Evolutionary conservation across 2,888 invertebrate genomes (phyloP), one percentile per base, ranked within the genome.

Genomic region (Aelia acuminata): DNA sequence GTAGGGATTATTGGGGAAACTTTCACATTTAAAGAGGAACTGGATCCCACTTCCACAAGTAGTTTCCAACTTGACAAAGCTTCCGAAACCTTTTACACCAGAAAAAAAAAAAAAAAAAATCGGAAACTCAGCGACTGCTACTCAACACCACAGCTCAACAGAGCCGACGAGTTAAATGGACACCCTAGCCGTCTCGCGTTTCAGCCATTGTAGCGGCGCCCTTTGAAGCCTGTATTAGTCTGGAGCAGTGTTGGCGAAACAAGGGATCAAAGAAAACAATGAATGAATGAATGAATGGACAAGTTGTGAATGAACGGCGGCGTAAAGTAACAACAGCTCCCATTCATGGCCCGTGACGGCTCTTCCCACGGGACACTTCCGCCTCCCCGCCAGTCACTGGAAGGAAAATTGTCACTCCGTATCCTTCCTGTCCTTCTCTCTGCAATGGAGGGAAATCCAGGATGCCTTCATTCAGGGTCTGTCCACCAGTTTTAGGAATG

Each of bases 331-430:
- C 80, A 43, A 80, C 43, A 15, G 80, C n/a, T 80, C 80, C 80
- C 80, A 80, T 80, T 80, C 80, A 80, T 43, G 0, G 43, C n/a
- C 80, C 80, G 80, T 80, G 80, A 80, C 80, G 43, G 80, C 80
- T 47, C 80, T 80, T 80, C 80, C 80, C 80, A 80, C 80, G 80
- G 43, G 80, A 13, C 80, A 80, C 80, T 80, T 80, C 80, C 80
- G 13, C 35, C 39, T 75, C 75, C 8, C 10, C 20, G 20, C 2
- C 80, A 43, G 80, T 80, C 80, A 80, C 43, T 39, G 80, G 43
- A n/a, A n/a, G 80, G 43, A 80, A 70, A 80, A 80, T n/a, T 80
- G 80, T 70, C 31, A 7, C n/a, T n/a, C 63, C 20, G 57, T 57
- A 57, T 26, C 26, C 57, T 57, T 26, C 26, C 57, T 57, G 57